Evolutionary conservation across 2,797 vertebrate species (phyloP), one percentile per base, ranked within the genome.

Genomic region (Echeneis naucrates): DNA sequence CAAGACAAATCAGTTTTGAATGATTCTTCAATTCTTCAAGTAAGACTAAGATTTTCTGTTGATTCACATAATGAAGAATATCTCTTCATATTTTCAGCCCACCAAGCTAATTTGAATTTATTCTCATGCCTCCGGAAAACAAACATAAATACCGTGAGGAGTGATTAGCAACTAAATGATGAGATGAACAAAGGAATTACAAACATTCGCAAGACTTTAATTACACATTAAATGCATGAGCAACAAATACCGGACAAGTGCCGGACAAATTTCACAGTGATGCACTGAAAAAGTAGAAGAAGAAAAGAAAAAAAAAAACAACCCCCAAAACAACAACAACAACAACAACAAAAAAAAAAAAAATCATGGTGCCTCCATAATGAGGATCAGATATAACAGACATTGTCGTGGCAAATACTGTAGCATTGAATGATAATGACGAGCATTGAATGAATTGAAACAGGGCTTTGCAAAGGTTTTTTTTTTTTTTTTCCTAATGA

Each of bases 191-290:
- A 73, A 23, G 72, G 12, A 26, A 68, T 63, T 58, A 26, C 45
- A 68, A 72, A 88, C 68, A 77, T 77, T 81, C 59, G 60, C 4
- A 37, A 7, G 26, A 48, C n/a, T 33, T 26, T 75, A 67, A 84
- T 83, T 87, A 62, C 65, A 48, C 40, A 72, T 47, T 27, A 74
- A 42, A 71, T n/a, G 66, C 77, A 57, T 4, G 45, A 80, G 75
- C 66, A 63, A 44, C 67, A 75, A 68, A 77, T 52, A 56, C 83
- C 38, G 55, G 33, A 51, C n/a, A 37, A 47, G 69, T 66, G 55
- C 74, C 63, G n/a, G n/a, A n/a, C n/a, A 70, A 78, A 59, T 72
- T 73, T 54, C 61, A 70, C 61, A 72, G 52, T 13, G 40, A 69
- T 45, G 19, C 33, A 45, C 51, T 72, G 23, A 53, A 77, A 66